Conservation (phyloP, 2,113 vertebrate species). For the Lophura nycthemera region DNA sequence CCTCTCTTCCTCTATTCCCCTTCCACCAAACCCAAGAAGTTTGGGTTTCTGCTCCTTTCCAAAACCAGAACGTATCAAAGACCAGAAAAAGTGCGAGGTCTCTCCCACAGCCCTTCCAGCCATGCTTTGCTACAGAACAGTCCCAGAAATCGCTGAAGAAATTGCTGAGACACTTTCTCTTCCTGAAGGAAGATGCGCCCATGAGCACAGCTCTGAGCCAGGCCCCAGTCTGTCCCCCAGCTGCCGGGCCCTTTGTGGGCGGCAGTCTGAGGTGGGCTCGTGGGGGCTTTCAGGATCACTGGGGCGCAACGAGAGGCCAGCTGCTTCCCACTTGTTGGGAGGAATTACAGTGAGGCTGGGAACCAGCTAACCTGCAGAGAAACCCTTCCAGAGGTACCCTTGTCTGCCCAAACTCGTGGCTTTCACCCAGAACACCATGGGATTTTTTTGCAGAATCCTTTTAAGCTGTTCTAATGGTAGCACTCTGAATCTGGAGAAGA, state of each 20-base stretch:
- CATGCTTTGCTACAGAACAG: neutral
- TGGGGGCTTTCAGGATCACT: neutral
- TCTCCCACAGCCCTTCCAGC: neutral
- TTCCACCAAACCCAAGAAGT: neutral
- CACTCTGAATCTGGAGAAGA: constrained; percentile 46
- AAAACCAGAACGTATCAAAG: neutral
- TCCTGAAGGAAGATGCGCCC: neutral
- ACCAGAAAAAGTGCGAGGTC: neutral
- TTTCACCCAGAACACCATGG: constrained; percentile 59
- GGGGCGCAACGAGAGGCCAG: neutral
- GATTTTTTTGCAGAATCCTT: constrained; percentile 64
- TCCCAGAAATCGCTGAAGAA: constrained; percentile 4
- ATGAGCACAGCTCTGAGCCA: neutral
- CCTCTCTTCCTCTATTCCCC: neutral
- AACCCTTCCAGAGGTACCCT: neutral
- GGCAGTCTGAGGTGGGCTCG: neutral
- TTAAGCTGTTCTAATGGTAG: constrained; percentile 64
- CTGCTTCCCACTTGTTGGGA: constrained; percentile 27
- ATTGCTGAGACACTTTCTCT: neutral
- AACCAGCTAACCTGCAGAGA: constrained; percentile 46
- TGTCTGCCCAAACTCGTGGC: neutral
- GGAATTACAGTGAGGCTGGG: constrained; percentile 2
- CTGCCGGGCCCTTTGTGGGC: neutral
- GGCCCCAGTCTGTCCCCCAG: neutral
- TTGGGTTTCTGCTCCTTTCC: neutral